Conservation (phyloP, 2,797 vertebrate genomes). For the Sebastes taczanowskii region DNA sequence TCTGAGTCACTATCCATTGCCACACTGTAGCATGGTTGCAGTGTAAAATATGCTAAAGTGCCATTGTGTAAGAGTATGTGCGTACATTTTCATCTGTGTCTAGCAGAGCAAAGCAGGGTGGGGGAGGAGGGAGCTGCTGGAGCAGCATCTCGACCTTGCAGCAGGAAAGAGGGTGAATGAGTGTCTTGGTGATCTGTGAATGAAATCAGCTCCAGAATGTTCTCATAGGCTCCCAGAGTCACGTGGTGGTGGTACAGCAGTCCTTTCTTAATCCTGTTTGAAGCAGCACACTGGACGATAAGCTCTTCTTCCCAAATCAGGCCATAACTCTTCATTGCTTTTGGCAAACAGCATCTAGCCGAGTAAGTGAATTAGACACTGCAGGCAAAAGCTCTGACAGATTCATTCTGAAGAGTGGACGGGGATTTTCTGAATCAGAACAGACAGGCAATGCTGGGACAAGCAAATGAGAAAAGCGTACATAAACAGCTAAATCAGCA, state of each 20-base stretch:
- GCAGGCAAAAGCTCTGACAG: slow-evolving; percentile 41
- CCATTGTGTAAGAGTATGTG: slow-evolving; percentile 42
- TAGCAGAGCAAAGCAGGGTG: slow-evolving; percentile 5
- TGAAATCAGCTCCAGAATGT: slow-evolving; percentile 49
- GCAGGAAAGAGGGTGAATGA: slow-evolving; percentile 65
- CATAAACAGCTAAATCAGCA: neutral
- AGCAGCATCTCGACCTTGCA: slow-evolving; percentile 71
- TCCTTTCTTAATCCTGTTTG: slow-evolving; percentile 25
- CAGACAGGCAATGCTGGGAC: neutral
- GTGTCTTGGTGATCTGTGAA: slow-evolving; percentile 58
- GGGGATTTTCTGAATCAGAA: slow-evolving; percentile 36
- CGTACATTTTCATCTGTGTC: slow-evolving; percentile 27
- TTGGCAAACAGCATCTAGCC: slow-evolving; percentile 26
- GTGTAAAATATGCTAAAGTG: slow-evolving; percentile 37
- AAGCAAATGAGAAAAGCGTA: neutral
- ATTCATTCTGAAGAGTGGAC: slow-evolving; percentile 49
- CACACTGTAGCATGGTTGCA: slow-evolving; percentile 15
- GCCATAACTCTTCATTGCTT: slow-evolving; percentile 50
- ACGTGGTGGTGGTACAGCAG: slow-evolving; percentile 30
- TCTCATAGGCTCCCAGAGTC: slow-evolving; percentile 46
- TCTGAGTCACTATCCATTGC: slow-evolving; percentile 51
- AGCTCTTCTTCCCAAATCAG: slow-evolving; percentile 23
- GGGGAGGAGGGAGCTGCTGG: slow-evolving; percentile 39
- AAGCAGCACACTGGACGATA: slow-evolving; percentile 31
- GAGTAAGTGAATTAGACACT: slow-evolving; percentile 51